Base-by-base conservation (phyloP, 2,797 vertebrate genomes). In the Esox lucius region DNA sequence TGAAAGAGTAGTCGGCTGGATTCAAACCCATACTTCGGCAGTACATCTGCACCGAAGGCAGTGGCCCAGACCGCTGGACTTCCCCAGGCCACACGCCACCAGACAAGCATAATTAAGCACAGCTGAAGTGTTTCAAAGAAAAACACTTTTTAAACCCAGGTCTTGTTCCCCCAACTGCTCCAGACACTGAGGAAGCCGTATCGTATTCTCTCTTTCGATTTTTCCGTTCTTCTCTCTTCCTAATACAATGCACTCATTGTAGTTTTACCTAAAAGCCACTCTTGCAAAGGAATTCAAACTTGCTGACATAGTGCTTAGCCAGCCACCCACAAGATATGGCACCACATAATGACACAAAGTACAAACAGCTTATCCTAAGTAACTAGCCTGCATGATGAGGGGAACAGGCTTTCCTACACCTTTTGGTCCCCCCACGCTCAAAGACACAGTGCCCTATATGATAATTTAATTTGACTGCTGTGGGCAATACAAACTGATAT, bases 391-490 rank as follows among this genome's bases (percentile, higher is more conserved):
- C 61, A 31, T 31, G 26, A 28, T 64, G 24, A 64, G 24, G 26
- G n/a, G 8, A 24, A 12, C n/a, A 12, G 56, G 22, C 8, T 26
- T 24, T 4, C 61, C 61, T 24, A 64, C 26, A 26, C 61, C 61
- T 64, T 61, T 2, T 2, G 15, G 1, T 39, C 39, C 59, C 24
- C 59, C 24, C 24, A 4, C 26, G 24, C 56, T 22, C 13, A 26
- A 31, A 15, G 24, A 64, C 61, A 64, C 15, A 31, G 61, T 15
- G 61, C 26, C 61, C 26, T 31, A 16, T 31, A 26, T 4, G 61
- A 62, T 19, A 74, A 82, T 77, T 77, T 51, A 82, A 70, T 78
- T 73, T 39, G 73, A 77, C 82, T 80, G 67, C 72, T 26, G 46
- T 66, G 46, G 65, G 74, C 75, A 71, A 62, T 56, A 48, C 67